A percentile compares a stretch with the other conserved stretches of the same genome.
phyloP scores from a whole-genome alignment of 2,797 vertebrate genomes.

The Cephalopachus bancanus region DNA sequence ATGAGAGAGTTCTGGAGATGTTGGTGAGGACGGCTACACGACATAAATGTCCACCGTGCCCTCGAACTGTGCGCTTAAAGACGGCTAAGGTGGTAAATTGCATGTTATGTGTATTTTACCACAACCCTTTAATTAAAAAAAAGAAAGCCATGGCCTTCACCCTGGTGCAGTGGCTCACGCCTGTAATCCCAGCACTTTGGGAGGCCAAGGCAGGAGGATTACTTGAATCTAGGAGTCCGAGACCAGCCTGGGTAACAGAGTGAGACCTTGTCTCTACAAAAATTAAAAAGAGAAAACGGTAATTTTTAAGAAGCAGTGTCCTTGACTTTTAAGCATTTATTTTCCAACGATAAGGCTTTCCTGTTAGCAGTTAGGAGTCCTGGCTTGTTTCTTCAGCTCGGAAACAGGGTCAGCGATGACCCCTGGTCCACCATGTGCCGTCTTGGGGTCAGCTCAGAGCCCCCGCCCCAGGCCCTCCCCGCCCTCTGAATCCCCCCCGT shows the following conservation, averaged over 20 bases:
- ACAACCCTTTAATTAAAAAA: too few relatives aligned
- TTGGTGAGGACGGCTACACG: rapidly evolving
- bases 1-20: neutral
- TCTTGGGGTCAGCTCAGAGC: neutral
- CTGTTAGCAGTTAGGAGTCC: rapidly evolving
- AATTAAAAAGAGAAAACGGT: too few relatives aligned
- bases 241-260: too few relatives aligned
- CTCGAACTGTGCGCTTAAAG: rapidly evolving
- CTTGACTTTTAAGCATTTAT: neutral
- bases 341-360: neutral
- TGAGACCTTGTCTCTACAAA: too few relatives aligned
- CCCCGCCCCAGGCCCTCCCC: neutral
- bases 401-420: rapidly evolving
- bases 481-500: rapidly evolving
- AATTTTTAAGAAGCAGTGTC: neutral
- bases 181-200: too few relatives aligned
- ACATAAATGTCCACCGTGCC: rapidly evolving
- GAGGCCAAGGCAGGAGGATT: too few relatives aligned
- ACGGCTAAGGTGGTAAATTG: rapidly evolving
- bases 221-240: too few relatives aligned
- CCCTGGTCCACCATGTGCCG: rapidly evolving
- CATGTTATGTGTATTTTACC: neutral
- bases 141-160: too few relatives aligned
- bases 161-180: too few relatives aligned
- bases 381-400: neutral